Conservation (phyloP, 2,113 vertebrate genomes). For the Chionodraco myersi region DNA sequence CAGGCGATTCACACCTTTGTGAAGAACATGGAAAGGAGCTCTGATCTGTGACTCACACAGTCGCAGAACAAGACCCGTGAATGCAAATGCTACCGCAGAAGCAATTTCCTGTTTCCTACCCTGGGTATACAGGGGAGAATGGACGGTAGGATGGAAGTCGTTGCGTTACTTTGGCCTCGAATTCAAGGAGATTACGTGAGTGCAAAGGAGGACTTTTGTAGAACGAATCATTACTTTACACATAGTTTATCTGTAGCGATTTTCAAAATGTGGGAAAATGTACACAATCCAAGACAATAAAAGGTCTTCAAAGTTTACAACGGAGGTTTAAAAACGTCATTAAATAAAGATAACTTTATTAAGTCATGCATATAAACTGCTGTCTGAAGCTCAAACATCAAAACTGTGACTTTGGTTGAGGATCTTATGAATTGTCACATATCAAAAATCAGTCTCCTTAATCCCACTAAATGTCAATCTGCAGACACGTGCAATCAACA, state of each 20-base stretch:
- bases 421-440: background rate
- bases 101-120: background rate
- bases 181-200: conserved; percentile 9
- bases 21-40: conserved; percentile 11
- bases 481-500: conserved; percentile 16
- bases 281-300: background rate
- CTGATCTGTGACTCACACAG: conserved; percentile 12
- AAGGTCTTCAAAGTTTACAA: too few species aligned
- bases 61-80: background rate
- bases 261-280: background rate
- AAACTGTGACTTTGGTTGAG: conserved; percentile 5
- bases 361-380: background rate
- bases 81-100: background rate
- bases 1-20: conserved; percentile 23
- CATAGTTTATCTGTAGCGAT: background rate
- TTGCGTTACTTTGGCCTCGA: background rate
- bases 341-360: background rate
- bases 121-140: background rate
- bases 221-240: background rate
- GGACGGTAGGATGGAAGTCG: background rate
- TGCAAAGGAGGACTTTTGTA: background rate
- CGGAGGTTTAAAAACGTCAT: too few species aligned
- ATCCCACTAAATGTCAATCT: background rate
- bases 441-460: background rate
- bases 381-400: conserved; percentile 27